phyloP scores from a whole-genome alignment of 2,113 vertebrate genomes.

The Microtus richardsoni region DNA sequence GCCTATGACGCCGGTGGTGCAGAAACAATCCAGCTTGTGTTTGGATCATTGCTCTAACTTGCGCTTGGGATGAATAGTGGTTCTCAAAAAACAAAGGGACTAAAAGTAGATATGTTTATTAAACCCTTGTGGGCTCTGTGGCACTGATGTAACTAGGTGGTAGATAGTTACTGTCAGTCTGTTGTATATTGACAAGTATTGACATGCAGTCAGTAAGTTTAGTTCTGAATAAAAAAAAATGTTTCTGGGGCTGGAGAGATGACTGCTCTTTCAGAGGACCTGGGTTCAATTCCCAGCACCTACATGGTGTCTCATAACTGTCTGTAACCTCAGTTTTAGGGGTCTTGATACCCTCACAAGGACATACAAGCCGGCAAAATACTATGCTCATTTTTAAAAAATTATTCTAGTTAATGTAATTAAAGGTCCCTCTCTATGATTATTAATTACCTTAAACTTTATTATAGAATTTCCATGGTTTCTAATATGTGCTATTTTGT shows the following conservation, averaged over 20 bases:
- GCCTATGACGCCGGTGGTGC: neutral
- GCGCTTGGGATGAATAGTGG: neutral
- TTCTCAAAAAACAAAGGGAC: neutral
- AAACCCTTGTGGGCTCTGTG: neutral
- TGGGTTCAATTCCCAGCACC: neutral
- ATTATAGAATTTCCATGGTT: neutral
- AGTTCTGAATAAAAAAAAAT: constrained; percentile 25
- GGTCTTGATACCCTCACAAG: neutral
- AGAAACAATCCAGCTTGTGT: neutral
- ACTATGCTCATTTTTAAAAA: neutral
- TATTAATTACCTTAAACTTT: constrained; percentile 37
- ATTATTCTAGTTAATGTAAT: neutral
- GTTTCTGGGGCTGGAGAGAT: neutral
- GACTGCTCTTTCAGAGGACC: neutral
- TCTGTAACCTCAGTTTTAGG: neutral
- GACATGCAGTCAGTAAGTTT: neutral
- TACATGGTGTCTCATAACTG: neutral
- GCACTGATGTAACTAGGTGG: neutral
- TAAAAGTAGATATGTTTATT: neutral
- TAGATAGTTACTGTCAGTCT: neutral
- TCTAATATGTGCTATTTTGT: neutral
- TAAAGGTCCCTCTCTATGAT: neutral
- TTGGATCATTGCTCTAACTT: neutral
- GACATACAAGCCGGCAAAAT: neutral
- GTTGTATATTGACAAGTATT: neutral